phyloP scores from a whole-genome alignment of 2,113 vertebrate genomes.

The Lucifuga dentata region DNA sequence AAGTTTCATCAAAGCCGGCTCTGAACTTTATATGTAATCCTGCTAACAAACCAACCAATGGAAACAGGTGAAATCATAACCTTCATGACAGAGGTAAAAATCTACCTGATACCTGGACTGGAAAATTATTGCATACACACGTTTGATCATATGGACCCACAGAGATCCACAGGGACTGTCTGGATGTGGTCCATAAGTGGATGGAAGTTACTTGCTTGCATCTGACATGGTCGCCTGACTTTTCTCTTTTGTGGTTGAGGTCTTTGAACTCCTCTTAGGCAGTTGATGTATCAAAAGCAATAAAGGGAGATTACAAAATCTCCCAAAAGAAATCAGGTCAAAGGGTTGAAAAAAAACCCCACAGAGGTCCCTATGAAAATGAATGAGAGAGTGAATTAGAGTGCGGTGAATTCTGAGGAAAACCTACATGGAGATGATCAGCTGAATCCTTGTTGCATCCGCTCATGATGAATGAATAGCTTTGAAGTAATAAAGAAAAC shows the following conservation, averaged over 20 bases:
- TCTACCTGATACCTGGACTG: too few relatives aligned
- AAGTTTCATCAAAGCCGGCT: too few relatives aligned
- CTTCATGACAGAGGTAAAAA: too few relatives aligned
- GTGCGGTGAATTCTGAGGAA: too few relatives aligned
- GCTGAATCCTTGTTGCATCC: constrained; percentile 49
- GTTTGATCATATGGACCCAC: not conserved
- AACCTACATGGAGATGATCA: too few relatives aligned
- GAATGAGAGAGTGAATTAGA: not conserved
- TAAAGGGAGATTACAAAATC: constrained; percentile 27
- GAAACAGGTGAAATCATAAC: too few relatives aligned
- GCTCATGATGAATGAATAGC: constrained; percentile 27
- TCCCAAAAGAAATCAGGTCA: constrained; percentile 34
- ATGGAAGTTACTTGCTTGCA: constrained; percentile 15
- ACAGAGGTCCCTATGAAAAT: not conserved
- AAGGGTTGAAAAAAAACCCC: constrained; percentile 34
- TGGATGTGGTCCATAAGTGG: constrained; percentile 6
- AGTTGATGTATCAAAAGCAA: constrained; percentile 46
- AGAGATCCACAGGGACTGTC: not conserved
- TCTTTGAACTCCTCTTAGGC: constrained; percentile 32
- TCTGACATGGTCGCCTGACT: constrained; percentile 38
- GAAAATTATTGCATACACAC: too few relatives aligned
- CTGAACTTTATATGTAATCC: too few relatives aligned
- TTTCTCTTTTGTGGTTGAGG: constrained; percentile 46
- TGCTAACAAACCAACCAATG: too few relatives aligned
- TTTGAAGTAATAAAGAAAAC: constrained; percentile 47